phyloP scores from a whole-genome alignment of 2,113 vertebrate species.

The Indicator maculatus region DNA sequence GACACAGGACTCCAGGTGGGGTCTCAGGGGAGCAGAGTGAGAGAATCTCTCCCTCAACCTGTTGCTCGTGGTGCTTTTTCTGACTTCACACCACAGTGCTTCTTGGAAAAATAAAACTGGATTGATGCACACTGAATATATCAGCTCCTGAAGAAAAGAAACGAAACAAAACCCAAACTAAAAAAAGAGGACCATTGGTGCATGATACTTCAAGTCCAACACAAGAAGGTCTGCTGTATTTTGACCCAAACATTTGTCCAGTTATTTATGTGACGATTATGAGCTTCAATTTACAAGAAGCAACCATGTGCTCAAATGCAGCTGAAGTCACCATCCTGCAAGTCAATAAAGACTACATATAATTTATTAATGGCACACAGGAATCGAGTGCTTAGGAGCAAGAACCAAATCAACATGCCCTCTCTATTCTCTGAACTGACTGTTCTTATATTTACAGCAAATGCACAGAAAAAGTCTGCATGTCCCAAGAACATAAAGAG shows the following conservation, averaged over 20 bases:
- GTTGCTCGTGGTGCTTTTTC: too few species aligned
- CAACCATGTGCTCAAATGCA: not conserved
- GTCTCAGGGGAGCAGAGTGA: too few species aligned
- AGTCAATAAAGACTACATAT: not conserved
- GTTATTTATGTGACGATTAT: not conserved
- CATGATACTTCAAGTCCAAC: not conserved
- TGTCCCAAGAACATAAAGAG: not conserved
- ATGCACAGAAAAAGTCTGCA: not conserved
- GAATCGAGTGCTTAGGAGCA: not conserved
- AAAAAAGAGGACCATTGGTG: not conserved
- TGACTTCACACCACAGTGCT: not conserved
- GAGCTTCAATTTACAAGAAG: not conserved
- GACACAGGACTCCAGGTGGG: too few species aligned
- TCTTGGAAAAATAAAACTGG: not conserved
- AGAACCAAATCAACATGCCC: not conserved
- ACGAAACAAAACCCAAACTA: not conserved
- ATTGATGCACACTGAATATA: not conserved
- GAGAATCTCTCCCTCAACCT: too few species aligned
- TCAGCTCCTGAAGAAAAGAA: not conserved
- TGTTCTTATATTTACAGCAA: slow-evolving; percentile 14
- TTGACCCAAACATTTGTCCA: not conserved
- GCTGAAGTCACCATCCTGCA: not conserved
- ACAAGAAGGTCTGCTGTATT: not conserved
- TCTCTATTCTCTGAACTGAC: not conserved
- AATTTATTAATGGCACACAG: not conserved